Evolutionary conservation across 1,140 invertebrate genomes (phyloP).

Genomic region (Drosophila lacertosa): DNA sequence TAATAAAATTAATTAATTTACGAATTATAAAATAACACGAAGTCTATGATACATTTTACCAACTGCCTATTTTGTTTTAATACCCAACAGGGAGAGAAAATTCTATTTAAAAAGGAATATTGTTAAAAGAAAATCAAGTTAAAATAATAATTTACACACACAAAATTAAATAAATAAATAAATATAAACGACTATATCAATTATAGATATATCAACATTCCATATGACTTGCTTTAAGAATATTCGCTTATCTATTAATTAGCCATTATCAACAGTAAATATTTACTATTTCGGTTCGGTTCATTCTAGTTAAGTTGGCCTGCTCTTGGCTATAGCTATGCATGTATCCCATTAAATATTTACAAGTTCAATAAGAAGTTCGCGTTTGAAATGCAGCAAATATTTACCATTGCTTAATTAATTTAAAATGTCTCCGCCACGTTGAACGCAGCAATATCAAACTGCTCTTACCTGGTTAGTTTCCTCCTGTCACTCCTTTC

Average conservation of each 20-base stretch:
- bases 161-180: too few relatives aligned
- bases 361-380: slow-evolving; percentile 75
- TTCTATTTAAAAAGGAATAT: too few relatives aligned
- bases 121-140: too few relatives aligned
- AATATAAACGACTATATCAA: too few relatives aligned
- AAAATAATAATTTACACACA: too few relatives aligned
- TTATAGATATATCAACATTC: too few relatives aligned
- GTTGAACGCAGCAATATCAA: slow-evolving; percentile 24
- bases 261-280: slow-evolving; percentile 75
- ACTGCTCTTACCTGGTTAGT: slow-evolving; percentile 21
- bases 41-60: too few relatives aligned
- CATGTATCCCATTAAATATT: slow-evolving; percentile 56
- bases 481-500: slow-evolving; percentile 6
- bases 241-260: slow-evolving; percentile 78
- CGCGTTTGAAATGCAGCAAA: slow-evolving; percentile 73
- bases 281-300: slow-evolving; percentile 53
- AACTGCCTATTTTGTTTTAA: too few relatives aligned
- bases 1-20: too few relatives aligned
- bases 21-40: too few relatives aligned
- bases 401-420: slow-evolving; percentile 78
- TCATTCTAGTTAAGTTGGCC: slow-evolving; percentile 42
- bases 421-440: slow-evolving; percentile 63
- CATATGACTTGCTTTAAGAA: too few relatives aligned
- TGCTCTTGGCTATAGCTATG: slow-evolving; percentile 9
- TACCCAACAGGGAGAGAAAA: too few relatives aligned